Conservation (phyloP, 2,113 vertebrate species). For the Aspiorhynchus laticeps region DNA sequence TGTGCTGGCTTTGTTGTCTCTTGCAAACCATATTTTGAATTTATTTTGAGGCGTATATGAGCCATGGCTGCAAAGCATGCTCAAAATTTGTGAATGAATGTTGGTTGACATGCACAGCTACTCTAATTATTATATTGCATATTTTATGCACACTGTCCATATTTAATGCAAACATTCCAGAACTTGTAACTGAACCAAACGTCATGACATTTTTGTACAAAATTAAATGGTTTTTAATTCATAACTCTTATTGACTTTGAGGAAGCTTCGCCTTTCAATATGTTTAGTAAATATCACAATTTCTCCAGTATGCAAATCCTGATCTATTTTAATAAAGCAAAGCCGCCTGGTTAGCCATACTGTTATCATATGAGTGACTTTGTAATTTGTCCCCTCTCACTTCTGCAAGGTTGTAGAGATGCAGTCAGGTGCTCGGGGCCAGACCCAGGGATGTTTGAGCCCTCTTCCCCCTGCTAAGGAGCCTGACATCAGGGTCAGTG, state of each 20-base stretch:
- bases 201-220: background rate
- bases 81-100: background rate
- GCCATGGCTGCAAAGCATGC: background rate
- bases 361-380: constrained; percentile 38
- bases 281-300: background rate
- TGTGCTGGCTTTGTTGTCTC: background rate
- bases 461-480: constrained; percentile 76
- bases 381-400: constrained; percentile 74
- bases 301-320: background rate
- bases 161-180: background rate
- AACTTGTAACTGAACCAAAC: background rate
- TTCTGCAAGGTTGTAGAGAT: constrained; percentile 77
- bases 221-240: background rate
- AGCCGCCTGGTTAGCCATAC: constrained; percentile 1
- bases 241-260: background rate
- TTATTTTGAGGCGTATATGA: background rate
- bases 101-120: background rate
- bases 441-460: constrained; percentile 75
- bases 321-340: background rate
- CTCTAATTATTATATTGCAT: background rate
- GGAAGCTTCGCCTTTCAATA: background rate
- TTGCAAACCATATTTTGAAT: background rate
- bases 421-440: constrained; percentile 75
- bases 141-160: background rate
- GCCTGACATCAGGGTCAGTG: constrained; percentile 76